These are phyloP conservation scores for Ruditapes philippinarum DNA, from an alignment of 1,140 invertebrate species.

Conservation along the genomic window DNA sequence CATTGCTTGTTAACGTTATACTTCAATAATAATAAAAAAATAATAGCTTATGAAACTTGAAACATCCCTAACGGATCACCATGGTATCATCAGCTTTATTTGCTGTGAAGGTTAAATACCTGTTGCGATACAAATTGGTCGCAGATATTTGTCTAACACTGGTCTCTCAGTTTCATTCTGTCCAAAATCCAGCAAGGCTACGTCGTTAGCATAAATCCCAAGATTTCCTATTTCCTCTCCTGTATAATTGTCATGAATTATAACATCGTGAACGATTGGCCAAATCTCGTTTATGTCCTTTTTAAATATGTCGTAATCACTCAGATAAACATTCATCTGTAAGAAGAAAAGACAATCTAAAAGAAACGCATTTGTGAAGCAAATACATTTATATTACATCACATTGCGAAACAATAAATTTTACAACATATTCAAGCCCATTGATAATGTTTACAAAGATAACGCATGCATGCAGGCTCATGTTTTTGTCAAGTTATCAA, in stretches of 20 bases:
- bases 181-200: slow-evolving; percentile 15
- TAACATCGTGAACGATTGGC: background rate
- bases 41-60: no score
- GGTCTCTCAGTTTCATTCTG: background rate
- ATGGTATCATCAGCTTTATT: no score
- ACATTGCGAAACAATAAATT: no score
- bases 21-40: no score
- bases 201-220: slow-evolving; percentile 1
- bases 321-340: slow-evolving; percentile 2
- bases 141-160: background rate
- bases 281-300: background rate
- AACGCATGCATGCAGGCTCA: no score
- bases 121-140: slow-evolving; percentile 19
- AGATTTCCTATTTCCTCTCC: background rate
- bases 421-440: no score
- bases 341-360: background rate
- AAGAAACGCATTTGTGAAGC: no score
- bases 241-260: slow-evolving; percentile 18
- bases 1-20: no score
- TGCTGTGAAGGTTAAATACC: background rate
- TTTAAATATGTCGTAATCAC: background rate
- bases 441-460: no score
- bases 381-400: no score
- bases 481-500: no score
- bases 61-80: no score